Conservation (phyloP, 2,888 invertebrate species). For the Drosophila falleni region DNA sequence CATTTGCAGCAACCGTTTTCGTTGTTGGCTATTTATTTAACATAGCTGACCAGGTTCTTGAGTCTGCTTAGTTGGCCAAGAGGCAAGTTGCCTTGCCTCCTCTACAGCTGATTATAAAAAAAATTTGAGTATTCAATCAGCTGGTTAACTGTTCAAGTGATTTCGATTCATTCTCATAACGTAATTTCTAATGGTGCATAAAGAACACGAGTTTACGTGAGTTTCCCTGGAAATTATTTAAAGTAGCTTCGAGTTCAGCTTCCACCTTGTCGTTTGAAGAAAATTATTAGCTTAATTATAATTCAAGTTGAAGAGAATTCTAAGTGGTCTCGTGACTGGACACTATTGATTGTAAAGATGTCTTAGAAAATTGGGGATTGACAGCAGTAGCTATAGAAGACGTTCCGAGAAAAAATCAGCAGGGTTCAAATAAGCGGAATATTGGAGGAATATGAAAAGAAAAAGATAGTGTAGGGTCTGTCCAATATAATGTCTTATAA, state of each 20-base stretch:
- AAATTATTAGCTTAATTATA: slow-evolving; percentile 1
- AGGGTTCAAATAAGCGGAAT: no score
- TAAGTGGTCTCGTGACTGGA: slow-evolving; percentile 5
- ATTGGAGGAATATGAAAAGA: neutral
- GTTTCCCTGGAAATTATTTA: neutral
- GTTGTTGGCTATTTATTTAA: slow-evolving; percentile 66
- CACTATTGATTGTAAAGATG: neutral
- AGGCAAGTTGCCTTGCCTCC: slow-evolving; percentile 24
- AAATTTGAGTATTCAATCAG: slow-evolving; percentile 63
- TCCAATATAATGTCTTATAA: neutral
- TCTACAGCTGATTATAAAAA: slow-evolving; percentile 21
- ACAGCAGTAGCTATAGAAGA: neutral
- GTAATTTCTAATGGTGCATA: slow-evolving; percentile 32
- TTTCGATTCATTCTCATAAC: slow-evolving; percentile 15
- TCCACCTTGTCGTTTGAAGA: neutral
- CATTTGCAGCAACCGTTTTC: slow-evolving; percentile 31
- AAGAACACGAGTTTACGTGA: slow-evolving; percentile 21
- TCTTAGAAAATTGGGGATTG: neutral
- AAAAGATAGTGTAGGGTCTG: neutral
- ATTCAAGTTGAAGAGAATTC: slow-evolving; percentile 1
- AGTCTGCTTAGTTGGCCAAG: slow-evolving; percentile 24
- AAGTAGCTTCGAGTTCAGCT: slow-evolving; percentile 2
- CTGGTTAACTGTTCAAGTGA: slow-evolving; percentile 47
- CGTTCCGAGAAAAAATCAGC: neutral
- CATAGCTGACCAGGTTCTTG: slow-evolving; percentile 39